These are phyloP conservation scores for Tachycineta bicolor DNA, from an alignment of 2,113 vertebrate genomes.

Conservation along the genomic window DNA sequence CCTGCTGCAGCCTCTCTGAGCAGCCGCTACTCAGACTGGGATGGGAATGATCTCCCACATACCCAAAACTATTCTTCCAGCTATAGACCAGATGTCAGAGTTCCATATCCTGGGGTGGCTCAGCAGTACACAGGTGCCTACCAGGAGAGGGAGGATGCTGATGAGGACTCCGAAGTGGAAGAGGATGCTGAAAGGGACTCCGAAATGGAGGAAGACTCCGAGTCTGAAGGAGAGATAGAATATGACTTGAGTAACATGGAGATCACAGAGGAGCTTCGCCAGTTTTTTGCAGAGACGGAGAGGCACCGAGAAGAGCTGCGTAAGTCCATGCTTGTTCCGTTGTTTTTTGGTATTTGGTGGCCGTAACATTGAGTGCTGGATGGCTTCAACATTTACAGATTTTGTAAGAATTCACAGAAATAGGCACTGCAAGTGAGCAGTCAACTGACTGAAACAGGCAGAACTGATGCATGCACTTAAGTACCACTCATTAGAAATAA, in stretches of 20 bases:
- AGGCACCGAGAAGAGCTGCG: slow-evolving; percentile 87
- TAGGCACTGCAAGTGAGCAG: not conserved
- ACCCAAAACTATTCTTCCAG: not conserved
- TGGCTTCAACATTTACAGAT: not conserved
- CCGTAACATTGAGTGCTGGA: not conserved
- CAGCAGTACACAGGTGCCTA: not conserved
- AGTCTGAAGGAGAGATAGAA: slow-evolving; percentile 78
- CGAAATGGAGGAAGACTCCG: not conserved
- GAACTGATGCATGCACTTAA: not conserved
- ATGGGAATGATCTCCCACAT: not conserved
- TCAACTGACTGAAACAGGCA: not conserved
- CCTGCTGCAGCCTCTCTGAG: not conserved
- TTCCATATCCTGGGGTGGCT: accelerated
- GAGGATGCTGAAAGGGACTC: not conserved
- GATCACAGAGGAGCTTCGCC: slow-evolving; percentile 92
- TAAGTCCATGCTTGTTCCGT: slow-evolving; percentile 68
- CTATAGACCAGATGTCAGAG: not conserved
- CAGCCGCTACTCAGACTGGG: slow-evolving; percentile 63
- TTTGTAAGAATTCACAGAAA: not conserved
- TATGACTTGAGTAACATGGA: slow-evolving; percentile 94
- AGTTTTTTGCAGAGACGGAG: slow-evolving; percentile 92
- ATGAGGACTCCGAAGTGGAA: not conserved
- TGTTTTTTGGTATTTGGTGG: not conserved
- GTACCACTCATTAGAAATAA: not conserved
- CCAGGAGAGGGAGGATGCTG: not conserved